Conservation (phyloP, 2,113 vertebrate species). For the Cavia porcellus region DNA sequence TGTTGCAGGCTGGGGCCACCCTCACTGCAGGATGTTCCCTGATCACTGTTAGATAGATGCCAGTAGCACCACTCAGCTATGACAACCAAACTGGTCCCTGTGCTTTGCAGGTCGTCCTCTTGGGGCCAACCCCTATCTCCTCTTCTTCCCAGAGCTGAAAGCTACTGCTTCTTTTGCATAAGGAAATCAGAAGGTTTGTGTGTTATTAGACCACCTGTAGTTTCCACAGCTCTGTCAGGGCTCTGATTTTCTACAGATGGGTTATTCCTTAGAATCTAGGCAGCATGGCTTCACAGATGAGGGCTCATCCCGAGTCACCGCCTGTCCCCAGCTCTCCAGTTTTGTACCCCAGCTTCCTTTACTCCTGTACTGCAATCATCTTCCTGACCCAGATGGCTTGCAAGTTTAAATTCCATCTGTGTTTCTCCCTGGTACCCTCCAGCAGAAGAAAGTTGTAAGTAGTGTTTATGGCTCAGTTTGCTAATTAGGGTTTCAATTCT, state of each 20-base stretch:
- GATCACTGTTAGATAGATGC: neutral
- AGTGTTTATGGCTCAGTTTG: neutral
- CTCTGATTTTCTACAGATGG: neutral
- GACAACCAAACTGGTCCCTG: neutral
- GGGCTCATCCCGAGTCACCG: neutral
- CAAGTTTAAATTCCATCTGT: neutral
- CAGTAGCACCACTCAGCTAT: neutral
- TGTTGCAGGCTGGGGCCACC: neutral
- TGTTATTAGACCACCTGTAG: neutral
- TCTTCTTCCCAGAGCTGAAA: neutral
- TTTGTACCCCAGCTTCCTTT: neutral
- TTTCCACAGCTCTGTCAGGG: neutral
- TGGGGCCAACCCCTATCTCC: no score
- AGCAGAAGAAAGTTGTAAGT: neutral
- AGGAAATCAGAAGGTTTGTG: neutral
- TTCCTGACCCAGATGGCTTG: neutral
- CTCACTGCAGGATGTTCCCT: neutral
- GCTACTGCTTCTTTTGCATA: neutral
- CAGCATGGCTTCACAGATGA: neutral
- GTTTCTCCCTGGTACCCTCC: neutral
- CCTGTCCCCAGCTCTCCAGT: neutral
- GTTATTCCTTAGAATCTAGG: neutral
- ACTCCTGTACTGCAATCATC: neutral
- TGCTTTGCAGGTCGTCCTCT: neutral
- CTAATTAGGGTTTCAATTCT: neutral